These are phyloP conservation scores for Protosalanx chinensis DNA, from an alignment of 2,797 vertebrate species.

Conservation along the genomic window DNA sequence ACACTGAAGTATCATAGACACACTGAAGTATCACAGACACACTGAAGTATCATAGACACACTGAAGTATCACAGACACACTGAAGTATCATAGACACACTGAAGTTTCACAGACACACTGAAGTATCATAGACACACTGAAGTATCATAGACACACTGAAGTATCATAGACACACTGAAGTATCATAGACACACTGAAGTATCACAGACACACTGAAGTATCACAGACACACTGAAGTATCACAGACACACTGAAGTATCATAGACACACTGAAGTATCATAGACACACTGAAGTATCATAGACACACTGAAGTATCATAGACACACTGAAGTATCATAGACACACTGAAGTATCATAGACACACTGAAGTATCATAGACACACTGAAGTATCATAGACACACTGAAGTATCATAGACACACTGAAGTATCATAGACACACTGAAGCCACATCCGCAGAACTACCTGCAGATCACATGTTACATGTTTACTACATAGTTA, in stretches of 20 bases:
- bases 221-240: not conserved
- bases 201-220: no score
- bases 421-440: not conserved
- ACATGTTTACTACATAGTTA: not conserved
- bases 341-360: not conserved
- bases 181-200: no score
- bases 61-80: no score
- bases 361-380: not conserved
- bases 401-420: not conserved
- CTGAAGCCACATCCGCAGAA: constrained; percentile 13
- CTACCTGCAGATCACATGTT: not conserved
- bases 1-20: not conserved
- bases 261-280: not conserved
- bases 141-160: not conserved
- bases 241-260: not conserved
- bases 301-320: not conserved
- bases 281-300: not conserved
- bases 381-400: not conserved
- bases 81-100: not conserved
- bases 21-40: no score
- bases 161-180: not conserved
- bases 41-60: not conserved
- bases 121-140: not conserved
- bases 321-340: not conserved
- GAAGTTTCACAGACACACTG: no score